Percentiles rank a stretch among this genome's conserved stretches.
Conservation (phyloP, 2,888 invertebrate genomes). For the Ichneumoninae sp. region DNA sequence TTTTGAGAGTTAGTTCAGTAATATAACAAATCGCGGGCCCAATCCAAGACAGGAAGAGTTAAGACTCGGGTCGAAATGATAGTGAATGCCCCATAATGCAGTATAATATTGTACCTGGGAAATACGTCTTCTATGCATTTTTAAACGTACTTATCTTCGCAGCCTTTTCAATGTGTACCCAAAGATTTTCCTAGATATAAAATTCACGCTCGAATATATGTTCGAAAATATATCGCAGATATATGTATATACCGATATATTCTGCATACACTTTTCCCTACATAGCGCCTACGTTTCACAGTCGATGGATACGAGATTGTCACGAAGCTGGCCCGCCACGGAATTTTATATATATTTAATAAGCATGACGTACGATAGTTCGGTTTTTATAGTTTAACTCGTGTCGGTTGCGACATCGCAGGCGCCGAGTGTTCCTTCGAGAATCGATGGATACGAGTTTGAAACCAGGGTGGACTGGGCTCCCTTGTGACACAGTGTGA, state of each 20-base stretch:
- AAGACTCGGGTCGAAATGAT: no score
- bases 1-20: no score
- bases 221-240: no score
- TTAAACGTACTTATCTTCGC: not conserved
- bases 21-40: no score
- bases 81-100: not conserved
- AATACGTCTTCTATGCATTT: not conserved
- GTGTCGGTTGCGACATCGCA: not conserved
- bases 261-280: not conserved
- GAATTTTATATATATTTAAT: not conserved
- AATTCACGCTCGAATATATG: not conserved
- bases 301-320: not conserved
- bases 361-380: not conserved
- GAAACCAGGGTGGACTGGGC: not conserved
- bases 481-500: conserved; percentile 11
- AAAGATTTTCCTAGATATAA: not conserved
- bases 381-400: not conserved
- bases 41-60: no score
- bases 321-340: not conserved
- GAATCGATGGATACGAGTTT: not conserved
- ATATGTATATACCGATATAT: not conserved
- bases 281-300: not conserved
- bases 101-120: not conserved
- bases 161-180: not conserved
- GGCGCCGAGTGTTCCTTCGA: not conserved